These are phyloP conservation scores for Rhingia campestris DNA, from an alignment of 2,888 invertebrate species.

Conservation along the genomic window DNA sequence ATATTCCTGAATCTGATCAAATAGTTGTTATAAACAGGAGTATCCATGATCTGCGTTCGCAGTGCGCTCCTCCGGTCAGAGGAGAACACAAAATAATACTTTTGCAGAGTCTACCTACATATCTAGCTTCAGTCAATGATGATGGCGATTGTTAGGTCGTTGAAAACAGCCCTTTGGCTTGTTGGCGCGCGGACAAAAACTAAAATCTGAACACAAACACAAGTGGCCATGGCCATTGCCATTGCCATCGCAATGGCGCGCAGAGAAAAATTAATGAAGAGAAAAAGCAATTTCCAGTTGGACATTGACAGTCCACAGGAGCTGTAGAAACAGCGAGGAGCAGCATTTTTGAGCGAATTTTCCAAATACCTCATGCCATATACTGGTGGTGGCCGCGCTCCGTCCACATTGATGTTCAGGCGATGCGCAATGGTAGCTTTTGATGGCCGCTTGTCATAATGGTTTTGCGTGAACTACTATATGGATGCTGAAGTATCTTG, in stretches of 20 bases:
- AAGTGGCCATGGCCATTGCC: background rate
- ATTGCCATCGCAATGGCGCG: too few relatives aligned
- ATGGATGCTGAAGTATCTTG: slow-evolving; percentile 57
- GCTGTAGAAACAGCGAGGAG: slow-evolving; percentile 51
- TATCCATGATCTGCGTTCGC: slow-evolving; percentile 48
- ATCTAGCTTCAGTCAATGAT: slow-evolving; percentile 17
- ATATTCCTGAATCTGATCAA: slow-evolving; percentile 69
- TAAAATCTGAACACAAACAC: slow-evolving; percentile 35
- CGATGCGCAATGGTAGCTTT: slow-evolving; percentile 16
- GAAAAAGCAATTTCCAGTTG: slow-evolving; percentile 55
- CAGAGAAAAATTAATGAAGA: slow-evolving; percentile 47
- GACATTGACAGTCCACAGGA: slow-evolving; percentile 35
- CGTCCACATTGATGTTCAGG: slow-evolving; percentile 19
- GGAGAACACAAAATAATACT: slow-evolving; percentile 41
- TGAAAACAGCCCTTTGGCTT: slow-evolving; percentile 38
- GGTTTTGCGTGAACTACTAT: slow-evolving; percentile 67
- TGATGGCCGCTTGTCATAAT: slow-evolving; percentile 67
- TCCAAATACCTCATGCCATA: slow-evolving; percentile 64
- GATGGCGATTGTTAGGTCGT: slow-evolving; percentile 37
- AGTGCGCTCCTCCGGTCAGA: slow-evolving; percentile 31
- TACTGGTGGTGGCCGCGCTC: slow-evolving; percentile 36
- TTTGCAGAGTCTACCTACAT: slow-evolving; percentile 23
- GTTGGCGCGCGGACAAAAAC: slow-evolving; percentile 25
- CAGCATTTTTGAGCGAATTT: slow-evolving; percentile 70
- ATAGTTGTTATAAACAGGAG: slow-evolving; percentile 63